phyloP scores from a whole-genome alignment of 53 echinoderm and acorn worm species.

The Zoroaster sp. region DNA sequence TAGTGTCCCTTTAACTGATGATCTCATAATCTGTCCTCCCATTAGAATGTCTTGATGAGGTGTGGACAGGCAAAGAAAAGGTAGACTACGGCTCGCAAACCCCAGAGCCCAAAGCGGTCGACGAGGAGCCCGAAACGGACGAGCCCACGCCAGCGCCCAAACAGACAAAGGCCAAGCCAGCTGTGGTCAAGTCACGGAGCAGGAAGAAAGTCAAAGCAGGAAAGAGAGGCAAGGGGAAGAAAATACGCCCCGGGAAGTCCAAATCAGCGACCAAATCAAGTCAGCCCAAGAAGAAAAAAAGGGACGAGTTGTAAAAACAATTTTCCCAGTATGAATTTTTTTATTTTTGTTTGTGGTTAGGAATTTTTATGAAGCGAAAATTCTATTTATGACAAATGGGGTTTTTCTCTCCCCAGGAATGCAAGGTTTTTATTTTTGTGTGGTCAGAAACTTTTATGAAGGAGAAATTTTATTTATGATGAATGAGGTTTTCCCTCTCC shows the following conservation, averaged over 20 bases:
- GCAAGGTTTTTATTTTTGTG: no score
- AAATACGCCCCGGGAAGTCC: neutral
- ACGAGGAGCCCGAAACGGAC: neutral
- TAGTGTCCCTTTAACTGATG: no score
- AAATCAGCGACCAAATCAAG: conserved; percentile 11
- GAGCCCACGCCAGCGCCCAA: neutral
- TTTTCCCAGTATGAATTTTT: no score
- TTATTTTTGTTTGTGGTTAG: neutral
- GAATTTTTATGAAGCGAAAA: neutral
- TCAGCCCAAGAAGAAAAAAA: conserved; percentile 10
- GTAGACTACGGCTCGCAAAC: conserved; percentile 49
- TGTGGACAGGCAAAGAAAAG: conserved; percentile 89
- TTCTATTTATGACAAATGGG: neutral
- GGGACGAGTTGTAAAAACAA: conserved; percentile 6
- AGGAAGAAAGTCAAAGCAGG: conserved; percentile 53
- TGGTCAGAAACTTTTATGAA: no score
- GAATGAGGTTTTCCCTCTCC: no score
- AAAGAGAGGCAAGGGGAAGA: conserved; percentile 45
- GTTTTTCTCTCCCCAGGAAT: no score
- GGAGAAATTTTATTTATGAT: no score
- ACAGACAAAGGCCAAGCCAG: conserved; percentile 10
- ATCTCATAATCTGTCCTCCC: neutral
- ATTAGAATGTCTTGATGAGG: conserved; percentile 78
- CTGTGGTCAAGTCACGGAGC: conserved; percentile 4
- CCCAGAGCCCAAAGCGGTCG: conserved; percentile 43